Percentiles rank a stretch among this genome's conserved stretches.
phyloP scores from a whole-genome alignment of 2,888 invertebrate species.

The Syrista parreyssii region DNA sequence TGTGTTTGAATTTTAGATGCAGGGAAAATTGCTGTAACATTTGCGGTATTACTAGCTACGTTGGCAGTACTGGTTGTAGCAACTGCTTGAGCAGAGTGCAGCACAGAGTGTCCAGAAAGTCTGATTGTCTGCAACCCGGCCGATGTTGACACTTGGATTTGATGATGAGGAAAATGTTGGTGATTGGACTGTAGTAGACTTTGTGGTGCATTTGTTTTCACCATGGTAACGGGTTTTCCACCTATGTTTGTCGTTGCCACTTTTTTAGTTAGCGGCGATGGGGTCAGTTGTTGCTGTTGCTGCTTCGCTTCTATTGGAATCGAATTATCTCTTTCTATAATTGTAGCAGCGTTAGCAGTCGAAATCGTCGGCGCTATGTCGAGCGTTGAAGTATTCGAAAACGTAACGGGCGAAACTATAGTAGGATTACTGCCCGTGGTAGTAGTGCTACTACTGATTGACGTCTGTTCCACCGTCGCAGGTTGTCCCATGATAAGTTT shows the following conservation, averaged over 20 bases:
- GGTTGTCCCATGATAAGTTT: slow-evolving; percentile 29
- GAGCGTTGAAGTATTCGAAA: slow-evolving; percentile 55
- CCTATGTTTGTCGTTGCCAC: slow-evolving; percentile 36
- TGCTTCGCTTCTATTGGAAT: slow-evolving; percentile 22
- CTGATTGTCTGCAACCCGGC: slow-evolving; percentile 69
- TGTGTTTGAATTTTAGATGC: slow-evolving; percentile 61
- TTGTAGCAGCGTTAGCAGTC: slow-evolving; percentile 65
- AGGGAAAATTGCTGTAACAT: slow-evolving; percentile 67
- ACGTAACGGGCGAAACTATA: slow-evolving; percentile 18
- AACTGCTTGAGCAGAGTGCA: slow-evolving; percentile 62
- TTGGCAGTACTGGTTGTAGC: slow-evolving; percentile 58
- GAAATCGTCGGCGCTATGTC: slow-evolving; percentile 59
- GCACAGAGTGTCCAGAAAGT: slow-evolving; percentile 67
- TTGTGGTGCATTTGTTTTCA: slow-evolving; percentile 56
- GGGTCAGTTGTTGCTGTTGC: slow-evolving; percentile 21
- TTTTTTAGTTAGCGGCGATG: slow-evolving; percentile 45
- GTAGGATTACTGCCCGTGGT: slow-evolving; percentile 25
- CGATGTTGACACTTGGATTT: slow-evolving; percentile 64
- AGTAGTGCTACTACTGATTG: slow-evolving; percentile 33
- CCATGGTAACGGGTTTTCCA: slow-evolving; percentile 58
- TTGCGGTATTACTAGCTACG: slow-evolving; percentile 57
- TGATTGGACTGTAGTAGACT: slow-evolving; percentile 63
- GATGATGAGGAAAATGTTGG: slow-evolving; percentile 62
- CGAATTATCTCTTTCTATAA: slow-evolving; percentile 61
- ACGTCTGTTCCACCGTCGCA: slow-evolving; percentile 16